Evolutionary conservation across 2,888 invertebrate genomes (phyloP), one percentile per base, ranked within the genome.

Genomic region (Lottia scabra): DNA sequence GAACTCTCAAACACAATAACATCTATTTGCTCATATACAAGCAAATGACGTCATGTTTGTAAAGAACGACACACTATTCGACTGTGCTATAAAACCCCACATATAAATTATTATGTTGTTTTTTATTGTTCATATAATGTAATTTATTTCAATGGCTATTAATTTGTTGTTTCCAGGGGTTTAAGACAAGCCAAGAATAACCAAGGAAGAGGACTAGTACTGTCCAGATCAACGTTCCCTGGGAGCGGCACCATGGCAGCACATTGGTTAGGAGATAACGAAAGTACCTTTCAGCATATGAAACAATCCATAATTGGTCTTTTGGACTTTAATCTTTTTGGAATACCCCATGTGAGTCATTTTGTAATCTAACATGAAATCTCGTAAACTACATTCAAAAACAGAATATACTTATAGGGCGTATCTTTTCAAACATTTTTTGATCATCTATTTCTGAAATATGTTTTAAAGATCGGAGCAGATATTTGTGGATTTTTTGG

Each of bases 311-410:
- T 87, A 15, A 83, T 83, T 92, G 94, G 93, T 82, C 67, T 71
- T 19, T 56, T 16, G 56, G 92, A 92, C 85, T 94, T 93, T 89
- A 93, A 93, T 83, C 87, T 95, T 73, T 95, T 94, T 89, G 95
- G 95, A n/a, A 91, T 95, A n/a, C 94, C 95, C 0, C 91, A 95
- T 91, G 93, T 83, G 71, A 77, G 81, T 81, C 68, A 6, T 56
- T 13, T 56, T 56, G 38, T 38, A 8, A 38, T 38, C 5, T 10
- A 38, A 1, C 8, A 38, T 38, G 10, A 4, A 38, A 38, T 38
- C 8, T 38, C 38, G 30, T 30, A 30, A 30, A 30, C 2, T 30
- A 30, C 30, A 4, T 30, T 30, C 30, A n/a, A n/a, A n/a, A n/a
- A n/a, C 38, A 8, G 38, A 38, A 38, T 10, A 38, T 6, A 38